Conservation (phyloP, 1,140 invertebrate genomes). For the Drosophila guanche region DNA sequence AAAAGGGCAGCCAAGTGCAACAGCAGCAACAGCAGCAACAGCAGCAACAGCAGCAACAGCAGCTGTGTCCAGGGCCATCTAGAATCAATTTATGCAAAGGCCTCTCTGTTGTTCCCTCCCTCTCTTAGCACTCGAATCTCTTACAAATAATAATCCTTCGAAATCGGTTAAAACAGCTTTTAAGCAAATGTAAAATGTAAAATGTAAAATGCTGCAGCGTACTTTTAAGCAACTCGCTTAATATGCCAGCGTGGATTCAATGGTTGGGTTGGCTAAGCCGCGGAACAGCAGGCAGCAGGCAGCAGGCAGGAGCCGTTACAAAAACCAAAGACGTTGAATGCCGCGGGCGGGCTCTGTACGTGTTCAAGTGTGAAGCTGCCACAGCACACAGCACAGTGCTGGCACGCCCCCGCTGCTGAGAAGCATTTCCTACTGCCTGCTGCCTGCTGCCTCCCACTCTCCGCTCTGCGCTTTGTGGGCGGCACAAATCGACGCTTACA, state of each 20-base stretch:
- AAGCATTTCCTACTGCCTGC: background rate
- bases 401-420: constrained; percentile 52
- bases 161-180: constrained; percentile 68
- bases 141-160: constrained; percentile 39
- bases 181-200: constrained; percentile 73
- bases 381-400: background rate
- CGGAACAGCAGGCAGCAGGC: too few species aligned
- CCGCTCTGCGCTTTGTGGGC: constrained; percentile 34
- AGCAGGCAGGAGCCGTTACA: background rate
- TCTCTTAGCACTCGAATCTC: too few species aligned
- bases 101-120: constrained; percentile 6
- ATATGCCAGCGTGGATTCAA: constrained; percentile 40
- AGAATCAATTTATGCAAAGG: constrained; percentile 75
- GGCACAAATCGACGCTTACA: constrained; percentile 69
- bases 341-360: constrained; percentile 67
- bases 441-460: too few species aligned
- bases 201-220: constrained; percentile 54
- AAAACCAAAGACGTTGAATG: constrained; percentile 42
- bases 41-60: constrained; percentile 31
- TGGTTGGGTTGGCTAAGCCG: constrained; percentile 10
- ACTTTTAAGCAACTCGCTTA: constrained; percentile 69
- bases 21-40: constrained; percentile 20
- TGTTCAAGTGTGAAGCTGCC: constrained; percentile 75
- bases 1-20: constrained; percentile 34
- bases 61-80: constrained; percentile 20